Evolutionary conservation across 2,113 vertebrate genomes (phyloP).

Genomic region (Eptesicus fuscus): DNA sequence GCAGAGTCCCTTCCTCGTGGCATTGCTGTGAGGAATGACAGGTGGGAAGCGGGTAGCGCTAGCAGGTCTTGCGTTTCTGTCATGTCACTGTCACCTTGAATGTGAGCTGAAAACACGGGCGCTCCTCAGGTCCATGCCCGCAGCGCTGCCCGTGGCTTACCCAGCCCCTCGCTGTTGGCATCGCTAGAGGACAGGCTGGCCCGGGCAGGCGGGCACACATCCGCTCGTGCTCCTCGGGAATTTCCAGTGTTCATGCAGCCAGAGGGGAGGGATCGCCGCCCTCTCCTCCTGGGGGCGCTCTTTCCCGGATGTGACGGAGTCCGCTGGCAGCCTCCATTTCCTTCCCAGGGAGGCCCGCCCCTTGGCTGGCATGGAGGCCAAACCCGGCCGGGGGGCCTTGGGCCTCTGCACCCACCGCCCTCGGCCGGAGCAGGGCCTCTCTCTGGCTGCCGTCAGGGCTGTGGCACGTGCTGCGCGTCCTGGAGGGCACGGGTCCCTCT

Average conservation of each 20-base stretch:
- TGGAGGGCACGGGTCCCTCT: not conserved
- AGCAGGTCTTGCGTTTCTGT: not conserved
- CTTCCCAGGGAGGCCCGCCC: not conserved
- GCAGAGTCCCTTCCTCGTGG: not conserved
- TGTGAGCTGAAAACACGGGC: not conserved
- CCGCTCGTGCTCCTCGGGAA: not conserved
- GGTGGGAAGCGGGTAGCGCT: rapidly evolving
- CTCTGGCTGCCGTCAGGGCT: not conserved
- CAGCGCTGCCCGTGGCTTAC: not conserved
- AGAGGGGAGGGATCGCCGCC: not conserved
- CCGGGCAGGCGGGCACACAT: not conserved
- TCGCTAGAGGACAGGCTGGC: not conserved
- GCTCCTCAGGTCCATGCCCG: not conserved
- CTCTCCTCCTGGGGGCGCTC: not conserved
- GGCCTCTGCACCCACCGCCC: not conserved
- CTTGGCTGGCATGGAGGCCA: too few species aligned
- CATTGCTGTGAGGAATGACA: not conserved
- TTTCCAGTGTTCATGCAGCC: not conserved
- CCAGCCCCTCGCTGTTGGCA: not conserved
- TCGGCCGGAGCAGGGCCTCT: not conserved
- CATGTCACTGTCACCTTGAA: not conserved
- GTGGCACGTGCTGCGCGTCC: rapidly evolving
- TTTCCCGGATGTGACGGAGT: not conserved
- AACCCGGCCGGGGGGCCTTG: not conserved
- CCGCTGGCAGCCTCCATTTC: rapidly evolving